Conservation (phyloP, 2,113 vertebrate genomes). For the Syngnathus typhle region DNA sequence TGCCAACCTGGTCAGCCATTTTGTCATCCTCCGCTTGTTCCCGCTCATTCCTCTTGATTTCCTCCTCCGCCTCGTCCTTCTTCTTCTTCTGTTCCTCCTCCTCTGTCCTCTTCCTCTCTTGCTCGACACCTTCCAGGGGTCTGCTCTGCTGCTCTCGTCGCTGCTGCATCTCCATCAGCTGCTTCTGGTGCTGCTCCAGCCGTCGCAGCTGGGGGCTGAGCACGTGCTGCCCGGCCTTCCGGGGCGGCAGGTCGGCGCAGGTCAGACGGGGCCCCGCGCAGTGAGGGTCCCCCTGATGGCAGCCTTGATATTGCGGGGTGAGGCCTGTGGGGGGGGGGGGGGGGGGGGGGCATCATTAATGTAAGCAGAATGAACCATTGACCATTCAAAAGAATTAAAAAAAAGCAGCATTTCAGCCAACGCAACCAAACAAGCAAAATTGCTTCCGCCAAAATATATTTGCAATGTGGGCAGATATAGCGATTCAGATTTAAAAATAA, state of each 20-base stretch:
- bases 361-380: constrained; percentile 24
- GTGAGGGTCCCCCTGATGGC: constrained; percentile 37
- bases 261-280: constrained; percentile 36
- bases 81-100: constrained; percentile 47
- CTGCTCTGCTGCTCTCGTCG: constrained; percentile 56
- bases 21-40: constrained; percentile 2
- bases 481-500: neutral
- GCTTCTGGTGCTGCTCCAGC: constrained; percentile 68
- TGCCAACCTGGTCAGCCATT: neutral
- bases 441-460: neutral
- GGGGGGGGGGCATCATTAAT: constrained; percentile 23
- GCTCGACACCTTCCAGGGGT: constrained; percentile 49
- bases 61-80: constrained; percentile 42
- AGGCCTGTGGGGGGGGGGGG: constrained; percentile 57
- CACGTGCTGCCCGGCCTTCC: constrained; percentile 35
- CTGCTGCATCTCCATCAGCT: constrained; percentile 67
- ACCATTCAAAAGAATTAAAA: neutral
- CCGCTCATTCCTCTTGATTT: constrained; percentile 49
- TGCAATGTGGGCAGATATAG: neutral
- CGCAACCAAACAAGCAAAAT: constrained; percentile 11
- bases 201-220: constrained; percentile 65
- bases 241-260: constrained; percentile 62
- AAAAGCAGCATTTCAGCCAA: constrained; percentile 29
- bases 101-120: constrained; percentile 50
- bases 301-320: constrained; percentile 40